These are phyloP conservation scores for Genyomyrus donnyi DNA, from an alignment of 2,113 vertebrate species.

Conservation along the genomic window DNA sequence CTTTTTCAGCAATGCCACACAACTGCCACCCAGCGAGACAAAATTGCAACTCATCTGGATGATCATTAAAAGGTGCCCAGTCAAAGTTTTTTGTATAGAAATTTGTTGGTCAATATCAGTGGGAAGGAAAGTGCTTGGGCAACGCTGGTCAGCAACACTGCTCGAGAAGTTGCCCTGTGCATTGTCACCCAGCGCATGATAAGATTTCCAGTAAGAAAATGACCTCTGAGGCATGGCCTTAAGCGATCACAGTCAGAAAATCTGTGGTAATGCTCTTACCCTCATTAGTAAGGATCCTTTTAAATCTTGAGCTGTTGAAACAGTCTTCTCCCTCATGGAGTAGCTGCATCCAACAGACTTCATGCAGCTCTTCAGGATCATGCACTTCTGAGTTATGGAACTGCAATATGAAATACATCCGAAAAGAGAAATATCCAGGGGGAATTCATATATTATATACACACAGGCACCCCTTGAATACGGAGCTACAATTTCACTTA, in stretches of 20 bases:
- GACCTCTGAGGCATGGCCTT: neutral
- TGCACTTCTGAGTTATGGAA: constrained; percentile 21
- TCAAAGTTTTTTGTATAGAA: neutral
- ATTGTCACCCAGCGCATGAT: neutral
- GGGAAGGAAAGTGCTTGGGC: neutral
- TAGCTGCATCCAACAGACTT: constrained; percentile 13
- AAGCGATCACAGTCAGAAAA: neutral
- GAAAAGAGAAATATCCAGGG: neutral
- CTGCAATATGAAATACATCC: neutral
- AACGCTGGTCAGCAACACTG: neutral
- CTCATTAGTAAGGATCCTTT: neutral
- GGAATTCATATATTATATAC: neutral
- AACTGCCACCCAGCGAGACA: neutral
- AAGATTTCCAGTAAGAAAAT: neutral
- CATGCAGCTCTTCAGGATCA: neutral
- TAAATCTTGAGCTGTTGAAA: neutral
- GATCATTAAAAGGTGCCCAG: neutral
- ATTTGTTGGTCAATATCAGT: neutral
- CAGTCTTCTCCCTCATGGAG: neutral
- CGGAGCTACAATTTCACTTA: neutral
- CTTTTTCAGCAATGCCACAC: neutral
- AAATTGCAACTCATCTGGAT: neutral
- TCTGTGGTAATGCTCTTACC: neutral
- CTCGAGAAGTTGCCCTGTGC: neutral
- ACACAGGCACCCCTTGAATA: neutral